phyloP scores from a whole-genome alignment of 1,140 invertebrate genomes.

The Ridgeia piscesae region DNA sequence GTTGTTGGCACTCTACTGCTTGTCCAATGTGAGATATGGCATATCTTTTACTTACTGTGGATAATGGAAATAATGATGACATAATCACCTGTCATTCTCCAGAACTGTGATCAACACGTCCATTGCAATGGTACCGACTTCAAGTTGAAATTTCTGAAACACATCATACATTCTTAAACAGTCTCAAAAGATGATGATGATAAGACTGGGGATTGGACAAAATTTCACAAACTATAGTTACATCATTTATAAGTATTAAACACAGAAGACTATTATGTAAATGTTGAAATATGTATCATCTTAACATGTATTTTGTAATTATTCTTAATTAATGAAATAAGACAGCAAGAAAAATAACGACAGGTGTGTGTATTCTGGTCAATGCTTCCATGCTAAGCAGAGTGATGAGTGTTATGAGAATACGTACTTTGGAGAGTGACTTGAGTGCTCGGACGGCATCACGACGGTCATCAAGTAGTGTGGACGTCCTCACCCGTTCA shows the following conservation, averaged over 20 bases:
- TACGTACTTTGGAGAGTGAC: slow-evolving; percentile 75
- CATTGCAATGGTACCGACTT: slow-evolving; percentile 95
- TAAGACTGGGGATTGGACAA: neutral
- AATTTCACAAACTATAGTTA: neutral
- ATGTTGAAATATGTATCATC: too few species aligned
- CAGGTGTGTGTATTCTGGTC: neutral
- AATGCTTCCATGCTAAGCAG: neutral
- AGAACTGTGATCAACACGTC: slow-evolving; percentile 71
- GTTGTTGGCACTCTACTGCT: too few species aligned
- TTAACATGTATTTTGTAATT: neutral
- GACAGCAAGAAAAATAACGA: neutral
- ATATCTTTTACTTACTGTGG: neutral
- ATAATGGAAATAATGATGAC: neutral
- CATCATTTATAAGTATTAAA: neutral
- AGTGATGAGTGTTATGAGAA: neutral
- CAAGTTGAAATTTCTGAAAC: slow-evolving; percentile 78
- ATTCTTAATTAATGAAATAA: slow-evolving; percentile 1
- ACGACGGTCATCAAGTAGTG: slow-evolving; percentile 87
- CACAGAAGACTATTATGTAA: too few species aligned
- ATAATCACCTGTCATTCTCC: slow-evolving; percentile 54
- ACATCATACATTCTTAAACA: neutral
- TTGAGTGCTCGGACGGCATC: slow-evolving; percentile 95
- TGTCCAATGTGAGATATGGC: neutral
- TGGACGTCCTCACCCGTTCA: slow-evolving; percentile 88
- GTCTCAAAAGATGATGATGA: neutral